Evolutionary conservation across 2,113 vertebrate species (phyloP).

Genomic region (Pelodiscus sinensis): DNA sequence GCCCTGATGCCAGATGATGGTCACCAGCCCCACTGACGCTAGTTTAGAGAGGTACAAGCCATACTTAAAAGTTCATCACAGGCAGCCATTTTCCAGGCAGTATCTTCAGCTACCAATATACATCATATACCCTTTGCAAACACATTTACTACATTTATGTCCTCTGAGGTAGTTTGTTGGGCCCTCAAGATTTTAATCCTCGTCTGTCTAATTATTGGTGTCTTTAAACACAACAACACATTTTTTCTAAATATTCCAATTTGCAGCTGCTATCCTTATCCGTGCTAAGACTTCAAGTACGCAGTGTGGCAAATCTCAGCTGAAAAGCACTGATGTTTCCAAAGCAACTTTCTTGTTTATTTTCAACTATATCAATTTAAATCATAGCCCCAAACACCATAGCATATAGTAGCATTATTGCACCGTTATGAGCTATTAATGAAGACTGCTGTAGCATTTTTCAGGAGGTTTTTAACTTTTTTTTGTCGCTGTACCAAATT

Average conservation of each 20-base stretch:
- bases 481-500: conserved; percentile 40
- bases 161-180: conserved; percentile 21
- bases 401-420: not conserved
- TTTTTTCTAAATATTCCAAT: conserved; percentile 39
- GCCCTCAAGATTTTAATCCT: conserved; percentile 42
- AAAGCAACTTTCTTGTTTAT: not conserved
- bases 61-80: conserved; percentile 10
- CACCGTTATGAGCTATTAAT: conserved; percentile 27
- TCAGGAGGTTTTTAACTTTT: conserved; percentile 17
- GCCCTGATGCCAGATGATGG: too few species aligned
- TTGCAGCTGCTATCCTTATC: conserved; percentile 27
- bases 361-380: conserved; percentile 60
- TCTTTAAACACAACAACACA: conserved; percentile 20
- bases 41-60: too few species aligned
- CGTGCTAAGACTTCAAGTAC: conserved; percentile 21
- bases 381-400: not conserved
- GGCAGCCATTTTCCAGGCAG: not conserved
- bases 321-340: conserved; percentile 33
- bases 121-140: conserved; percentile 3
- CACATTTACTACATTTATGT: not conserved
- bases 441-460: not conserved
- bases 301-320: not conserved
- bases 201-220: conserved; percentile 47
- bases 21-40: too few species aligned
- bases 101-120: not conserved